Base-by-base conservation (phyloP, 1,140 invertebrate species). In the Diabrotica undecimpunctata region DNA sequence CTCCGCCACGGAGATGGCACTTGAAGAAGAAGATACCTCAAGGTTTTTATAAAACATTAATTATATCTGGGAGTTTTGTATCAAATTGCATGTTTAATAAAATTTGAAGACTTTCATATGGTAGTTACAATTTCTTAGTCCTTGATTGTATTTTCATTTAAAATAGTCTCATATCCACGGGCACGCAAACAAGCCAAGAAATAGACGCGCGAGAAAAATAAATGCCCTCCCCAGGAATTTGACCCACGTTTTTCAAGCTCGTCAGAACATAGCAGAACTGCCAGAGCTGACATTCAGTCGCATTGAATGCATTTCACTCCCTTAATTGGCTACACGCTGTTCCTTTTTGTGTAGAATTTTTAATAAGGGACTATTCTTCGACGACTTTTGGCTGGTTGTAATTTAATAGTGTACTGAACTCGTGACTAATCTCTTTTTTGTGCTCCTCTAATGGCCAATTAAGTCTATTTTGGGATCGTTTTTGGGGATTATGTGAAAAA, bases 321-420 rank as follows among this genome's bases (percentile, higher is more conserved):
- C 64, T 56, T 65, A 65, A 65, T 65, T 65, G 64, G 64, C 64
- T 56, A 65, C 64, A 65, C 59, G 64, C 64, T 59, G 64, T 56
- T 65, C 54, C 64, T 65, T 65, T 59, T 38, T 61, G 64, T 65
- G 55, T 57, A 50, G 64, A 55, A 55, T 55, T 55, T 65, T 65
- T 65, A 65, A 65, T 65, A 65, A 65, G 64, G 64, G 64, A 61
- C 64, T 61, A 65, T 61, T 50, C 57, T 25, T 36, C 53, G 55
- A 61, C 57, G 57, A 55, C 37, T 63, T 55, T 55, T 64, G 59
- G 59, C 41, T 64, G 41, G 50, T 56, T 41, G 61, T 50, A 64
- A 64, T 64, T 55, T 55, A 55, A 55, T 55, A 55, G 41, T 46
- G 41, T 46, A 46, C 41, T n/a, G 41, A 46, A 46, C 41, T 46